Percentiles rank a stretch among this genome's conserved stretches.
These are phyloP conservation scores for Parazoanthus darwini DNA, from an alignment of 92 coral and sea anemone genomes.

Conservation along the genomic window DNA sequence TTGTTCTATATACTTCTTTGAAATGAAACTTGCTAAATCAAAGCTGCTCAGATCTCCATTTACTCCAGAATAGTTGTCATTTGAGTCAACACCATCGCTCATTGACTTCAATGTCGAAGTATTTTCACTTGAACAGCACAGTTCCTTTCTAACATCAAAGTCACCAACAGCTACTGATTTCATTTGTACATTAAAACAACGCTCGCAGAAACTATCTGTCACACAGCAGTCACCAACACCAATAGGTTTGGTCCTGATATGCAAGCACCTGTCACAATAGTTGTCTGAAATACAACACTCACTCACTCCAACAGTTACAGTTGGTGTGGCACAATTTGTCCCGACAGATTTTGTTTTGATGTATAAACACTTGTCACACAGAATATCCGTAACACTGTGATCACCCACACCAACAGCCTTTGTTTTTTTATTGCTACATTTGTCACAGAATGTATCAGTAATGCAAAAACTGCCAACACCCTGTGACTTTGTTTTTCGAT, in stretches of 20 bases:
- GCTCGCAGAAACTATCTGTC: conserved; percentile 88
- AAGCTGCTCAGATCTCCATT: conserved; percentile 40
- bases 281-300: conserved; percentile 86
- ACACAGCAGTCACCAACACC: conserved; percentile 95
- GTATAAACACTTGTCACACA: conserved; percentile 74
- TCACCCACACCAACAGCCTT: conserved; percentile 80
- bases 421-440: conserved; percentile 54
- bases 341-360: conserved; percentile 81
- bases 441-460: conserved; percentile 69
- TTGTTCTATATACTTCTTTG: conserved; percentile 45
- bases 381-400: conserved; percentile 61
- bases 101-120: conserved; percentile 19
- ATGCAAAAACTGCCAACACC: conserved; percentile 74
- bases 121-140: conserved; percentile 13
- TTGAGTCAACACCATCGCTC: conserved; percentile 32
- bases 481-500: conserved; percentile 34
- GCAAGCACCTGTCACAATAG: conserved; percentile 74
- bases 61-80: conserved; percentile 54
- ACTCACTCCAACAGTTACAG: conserved; percentile 66
- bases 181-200: conserved; percentile 81
- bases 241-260: conserved; percentile 62
- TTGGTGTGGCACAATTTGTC: conserved; percentile 43
- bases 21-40: conserved; percentile 44
- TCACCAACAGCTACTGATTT: conserved; percentile 87
- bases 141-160: conserved; percentile 52